Conservation (phyloP, 2,797 vertebrate genomes). For the Poecilia wingei region DNA sequence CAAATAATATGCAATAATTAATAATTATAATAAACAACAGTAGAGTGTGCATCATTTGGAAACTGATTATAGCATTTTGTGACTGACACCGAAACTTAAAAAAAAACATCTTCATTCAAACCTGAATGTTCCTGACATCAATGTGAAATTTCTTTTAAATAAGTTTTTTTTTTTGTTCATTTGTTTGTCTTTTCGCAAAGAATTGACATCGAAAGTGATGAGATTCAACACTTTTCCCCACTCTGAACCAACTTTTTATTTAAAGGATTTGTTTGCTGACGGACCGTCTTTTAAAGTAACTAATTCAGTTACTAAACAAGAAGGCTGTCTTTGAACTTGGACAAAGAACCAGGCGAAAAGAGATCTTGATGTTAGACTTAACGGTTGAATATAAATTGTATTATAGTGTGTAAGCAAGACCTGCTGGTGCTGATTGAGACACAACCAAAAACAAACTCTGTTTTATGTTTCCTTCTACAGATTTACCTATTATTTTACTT, state of each 20-base stretch:
- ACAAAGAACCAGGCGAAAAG: neutral
- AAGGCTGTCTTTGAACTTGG: neutral
- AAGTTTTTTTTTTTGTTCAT: neutral
- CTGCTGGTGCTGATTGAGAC: no score
- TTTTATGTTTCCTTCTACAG: neutral
- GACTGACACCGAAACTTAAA: neutral
- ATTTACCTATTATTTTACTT: neutral
- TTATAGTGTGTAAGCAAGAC: neutral
- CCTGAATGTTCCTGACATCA: neutral
- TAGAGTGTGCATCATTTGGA: neutral
- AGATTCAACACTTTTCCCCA: no score
- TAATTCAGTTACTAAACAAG: neutral
- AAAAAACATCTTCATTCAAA: neutral
- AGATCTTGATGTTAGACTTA: neutral
- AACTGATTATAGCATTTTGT: neutral
- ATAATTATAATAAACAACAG: neutral
- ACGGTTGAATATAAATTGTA: neutral
- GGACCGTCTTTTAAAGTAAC: neutral
- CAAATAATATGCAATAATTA: neutral
- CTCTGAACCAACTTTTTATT: neutral
- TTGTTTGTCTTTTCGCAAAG: no score
- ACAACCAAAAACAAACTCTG: neutral
- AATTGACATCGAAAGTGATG: no score
- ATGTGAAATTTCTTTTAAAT: neutral
- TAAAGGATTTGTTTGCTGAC: neutral